Conservation (phyloP, 2,113 vertebrate genomes). For the Rhinoderma darwinii region DNA sequence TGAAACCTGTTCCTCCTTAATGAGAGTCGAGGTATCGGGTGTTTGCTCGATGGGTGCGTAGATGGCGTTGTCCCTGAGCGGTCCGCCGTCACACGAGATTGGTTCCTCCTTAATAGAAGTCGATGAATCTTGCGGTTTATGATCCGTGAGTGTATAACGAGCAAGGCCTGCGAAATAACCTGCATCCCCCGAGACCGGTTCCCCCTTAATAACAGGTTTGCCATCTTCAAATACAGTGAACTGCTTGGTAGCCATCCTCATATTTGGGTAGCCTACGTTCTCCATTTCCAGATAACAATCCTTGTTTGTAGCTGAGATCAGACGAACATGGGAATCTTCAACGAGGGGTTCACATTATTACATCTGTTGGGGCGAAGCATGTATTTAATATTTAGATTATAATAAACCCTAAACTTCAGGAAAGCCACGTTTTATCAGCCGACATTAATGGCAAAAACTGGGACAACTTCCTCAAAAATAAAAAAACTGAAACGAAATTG, state of each 20-base stretch:
- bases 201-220: not conserved
- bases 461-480: no score
- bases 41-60: not conserved
- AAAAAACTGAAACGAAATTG: no score
- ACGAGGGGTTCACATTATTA: slow-evolving; percentile 48
- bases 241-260: not conserved
- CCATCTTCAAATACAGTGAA: not conserved
- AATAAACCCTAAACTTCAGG: no score
- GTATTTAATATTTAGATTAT: slow-evolving; percentile 54
- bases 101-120: not conserved
- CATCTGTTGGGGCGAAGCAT: slow-evolving; percentile 65
- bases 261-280: not conserved
- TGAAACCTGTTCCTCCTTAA: not conserved
- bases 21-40: not conserved
- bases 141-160: not conserved
- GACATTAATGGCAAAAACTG: no score
- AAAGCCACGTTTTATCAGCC: no score
- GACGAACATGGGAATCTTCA: slow-evolving; percentile 66
- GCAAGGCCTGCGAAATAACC: not conserved
- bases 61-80: not conserved
- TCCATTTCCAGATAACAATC: slow-evolving; percentile 63
- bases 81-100: not conserved
- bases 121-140: not conserved
- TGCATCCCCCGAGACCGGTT: not conserved
- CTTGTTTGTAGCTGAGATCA: slow-evolving; percentile 66